phyloP scores from a whole-genome alignment of 2,797 vertebrate species.

The Pipistrellus kuhlii region DNA sequence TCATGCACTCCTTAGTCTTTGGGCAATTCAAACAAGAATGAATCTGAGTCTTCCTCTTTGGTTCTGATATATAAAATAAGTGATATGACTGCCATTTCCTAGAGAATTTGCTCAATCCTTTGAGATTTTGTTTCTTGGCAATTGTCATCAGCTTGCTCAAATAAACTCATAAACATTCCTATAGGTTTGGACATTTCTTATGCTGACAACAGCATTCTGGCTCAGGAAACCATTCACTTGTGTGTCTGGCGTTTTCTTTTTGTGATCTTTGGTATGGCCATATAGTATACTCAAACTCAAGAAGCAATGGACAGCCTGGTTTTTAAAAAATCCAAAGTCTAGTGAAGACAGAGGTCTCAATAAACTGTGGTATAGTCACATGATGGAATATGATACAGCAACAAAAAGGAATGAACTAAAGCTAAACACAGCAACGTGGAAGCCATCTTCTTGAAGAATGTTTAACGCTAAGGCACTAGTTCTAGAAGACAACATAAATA shows the following conservation, averaged over 20 bases:
- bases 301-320: not conserved
- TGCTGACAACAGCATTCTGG: not conserved
- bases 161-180: not conserved
- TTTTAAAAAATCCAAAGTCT: not conserved
- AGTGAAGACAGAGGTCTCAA: not conserved
- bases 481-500: not conserved
- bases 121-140: not conserved
- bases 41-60: not conserved
- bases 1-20: not conserved
- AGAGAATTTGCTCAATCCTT: not conserved
- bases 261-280: not conserved
- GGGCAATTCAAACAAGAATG: too few relatives aligned
- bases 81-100: not conserved
- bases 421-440: not conserved
- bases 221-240: not conserved
- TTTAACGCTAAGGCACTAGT: not conserved
- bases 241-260: not conserved
- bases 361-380: not conserved
- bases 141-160: not conserved
- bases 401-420: not conserved
- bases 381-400: accelerated
- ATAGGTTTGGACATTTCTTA: not conserved
- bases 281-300: not conserved
- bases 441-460: not conserved
- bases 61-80: not conserved